Evolutionary conservation across 2,797 vertebrate species (phyloP).

Genomic region (Trachurus trachurus): DNA sequence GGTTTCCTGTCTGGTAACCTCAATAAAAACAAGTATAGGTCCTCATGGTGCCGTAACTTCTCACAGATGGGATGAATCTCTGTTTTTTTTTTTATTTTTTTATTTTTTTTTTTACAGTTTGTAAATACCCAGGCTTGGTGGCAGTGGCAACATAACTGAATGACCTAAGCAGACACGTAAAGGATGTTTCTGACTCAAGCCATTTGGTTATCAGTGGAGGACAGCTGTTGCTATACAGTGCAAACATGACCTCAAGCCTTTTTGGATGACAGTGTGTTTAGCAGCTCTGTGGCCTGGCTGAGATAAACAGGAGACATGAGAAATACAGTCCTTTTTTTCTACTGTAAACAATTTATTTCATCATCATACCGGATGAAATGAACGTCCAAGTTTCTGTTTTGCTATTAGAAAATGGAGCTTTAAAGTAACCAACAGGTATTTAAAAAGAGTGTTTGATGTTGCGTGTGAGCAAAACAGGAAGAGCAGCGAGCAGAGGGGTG

Average conservation of each 20-base stretch:
- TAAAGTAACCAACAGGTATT: slow-evolving; percentile 21
- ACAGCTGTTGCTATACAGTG: slow-evolving; percentile 55
- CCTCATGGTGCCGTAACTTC: background rate
- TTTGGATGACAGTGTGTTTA: slow-evolving; percentile 58
- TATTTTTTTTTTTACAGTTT: slow-evolving; percentile 27
- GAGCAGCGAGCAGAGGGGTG: background rate
- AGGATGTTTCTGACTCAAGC: slow-evolving; percentile 60
- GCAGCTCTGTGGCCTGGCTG: slow-evolving; percentile 41
- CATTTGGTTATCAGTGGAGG: slow-evolving; percentile 58
- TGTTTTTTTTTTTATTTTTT: slow-evolving; percentile 24
- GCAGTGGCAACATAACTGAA: slow-evolving; percentile 14
- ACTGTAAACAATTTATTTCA: slow-evolving; percentile 56
- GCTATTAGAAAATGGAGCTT: slow-evolving; percentile 16
- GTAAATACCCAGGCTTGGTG: slow-evolving; percentile 35
- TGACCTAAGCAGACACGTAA: slow-evolving; percentile 54
- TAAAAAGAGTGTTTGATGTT: slow-evolving; percentile 6
- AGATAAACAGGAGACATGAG: slow-evolving; percentile 71
- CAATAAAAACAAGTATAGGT: slow-evolving; percentile 21
- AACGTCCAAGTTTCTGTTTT: slow-evolving; percentile 6
- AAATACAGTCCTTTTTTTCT: slow-evolving; percentile 5
- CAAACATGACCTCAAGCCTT: slow-evolving; percentile 62
- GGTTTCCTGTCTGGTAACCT: slow-evolving; percentile 20
- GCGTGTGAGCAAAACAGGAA: slow-evolving; percentile 20
- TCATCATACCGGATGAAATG: slow-evolving; percentile 21
- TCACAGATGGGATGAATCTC: slow-evolving; percentile 29